phyloP scores from a whole-genome alignment of 2,888 invertebrate genomes.

The Nematopogon swammerdamellus region DNA sequence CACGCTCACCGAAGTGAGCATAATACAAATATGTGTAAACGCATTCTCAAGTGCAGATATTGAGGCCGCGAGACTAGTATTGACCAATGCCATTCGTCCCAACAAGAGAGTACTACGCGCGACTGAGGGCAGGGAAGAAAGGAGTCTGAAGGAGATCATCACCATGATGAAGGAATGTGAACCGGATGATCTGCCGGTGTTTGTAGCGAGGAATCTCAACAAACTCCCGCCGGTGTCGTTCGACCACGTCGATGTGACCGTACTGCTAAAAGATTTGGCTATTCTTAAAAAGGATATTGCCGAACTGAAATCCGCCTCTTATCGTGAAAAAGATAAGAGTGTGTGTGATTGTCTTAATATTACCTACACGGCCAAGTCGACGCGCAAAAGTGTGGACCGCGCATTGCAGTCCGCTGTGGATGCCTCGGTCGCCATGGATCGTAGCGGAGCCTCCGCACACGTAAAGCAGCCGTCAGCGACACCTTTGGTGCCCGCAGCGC shows the following conservation, averaged over 20 bases:
- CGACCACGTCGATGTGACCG: slow-evolving; percentile 3
- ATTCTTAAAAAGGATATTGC: not conserved
- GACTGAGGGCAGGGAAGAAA: not conserved
- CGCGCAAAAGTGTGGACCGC: no score
- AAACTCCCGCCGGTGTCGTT: slow-evolving; percentile 4
- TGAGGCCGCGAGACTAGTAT: not conserved
- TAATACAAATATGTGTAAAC: not conserved
- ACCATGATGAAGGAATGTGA: not conserved
- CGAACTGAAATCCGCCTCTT: not conserved
- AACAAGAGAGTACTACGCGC: not conserved
- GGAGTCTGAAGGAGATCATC: slow-evolving; percentile 3
- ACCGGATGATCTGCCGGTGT: slow-evolving; percentile 1
- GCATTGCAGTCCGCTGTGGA: no score
- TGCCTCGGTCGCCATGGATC: no score
- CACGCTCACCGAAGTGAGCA: not conserved
- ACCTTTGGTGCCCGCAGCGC: no score
- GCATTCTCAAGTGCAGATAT: not conserved
- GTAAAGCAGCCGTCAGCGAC: no score
- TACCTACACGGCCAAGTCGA: no score
- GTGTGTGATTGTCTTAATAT: not conserved
- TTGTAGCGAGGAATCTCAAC: slow-evolving; percentile 2
- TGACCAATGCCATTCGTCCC: not conserved
- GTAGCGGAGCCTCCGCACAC: no score
- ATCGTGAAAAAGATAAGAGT: not conserved
- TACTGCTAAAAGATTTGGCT: slow-evolving; percentile 1